These are phyloP conservation scores for Thereva nobilitata DNA, from an alignment of 2,888 invertebrate species.

Conservation along the genomic window DNA sequence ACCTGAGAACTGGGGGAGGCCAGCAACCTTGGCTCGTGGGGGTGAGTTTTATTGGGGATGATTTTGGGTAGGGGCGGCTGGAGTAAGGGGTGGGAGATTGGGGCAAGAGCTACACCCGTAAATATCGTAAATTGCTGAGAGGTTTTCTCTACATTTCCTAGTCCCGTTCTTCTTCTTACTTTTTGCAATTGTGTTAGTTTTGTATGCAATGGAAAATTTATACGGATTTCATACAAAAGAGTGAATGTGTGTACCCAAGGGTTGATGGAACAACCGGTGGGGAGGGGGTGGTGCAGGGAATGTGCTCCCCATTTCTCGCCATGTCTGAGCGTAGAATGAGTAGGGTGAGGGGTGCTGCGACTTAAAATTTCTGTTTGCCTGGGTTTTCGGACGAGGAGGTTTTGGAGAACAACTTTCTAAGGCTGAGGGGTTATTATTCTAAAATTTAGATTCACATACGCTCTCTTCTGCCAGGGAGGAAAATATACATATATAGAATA, in stretches of 20 bases:
- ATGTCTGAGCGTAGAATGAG: conserved; percentile 2
- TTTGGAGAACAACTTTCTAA: conserved; percentile 29
- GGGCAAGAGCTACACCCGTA: too few relatives aligned
- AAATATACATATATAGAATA: too few relatives aligned
- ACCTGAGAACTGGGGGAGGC: too few relatives aligned
- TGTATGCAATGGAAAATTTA: conserved; percentile 24
- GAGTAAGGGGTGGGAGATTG: too few relatives aligned
- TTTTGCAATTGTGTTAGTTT: conserved; percentile 8
- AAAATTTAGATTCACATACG: conserved; percentile 30
- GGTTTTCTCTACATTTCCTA: conserved; percentile 17
- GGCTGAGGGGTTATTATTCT: conserved; percentile 23
- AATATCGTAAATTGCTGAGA: conserved; percentile 2
- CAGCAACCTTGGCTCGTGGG: too few relatives aligned
- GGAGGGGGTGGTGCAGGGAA: not conserved
- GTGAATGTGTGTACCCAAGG: conserved; percentile 6
- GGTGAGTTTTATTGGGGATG: too few relatives aligned
- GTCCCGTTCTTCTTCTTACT: conserved; percentile 21
- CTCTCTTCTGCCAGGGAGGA: not conserved
- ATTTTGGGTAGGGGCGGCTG: too few relatives aligned
- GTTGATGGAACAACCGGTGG: not conserved
- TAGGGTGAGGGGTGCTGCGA: conserved; percentile 24
- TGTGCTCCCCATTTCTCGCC: not conserved
- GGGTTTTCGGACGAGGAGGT: conserved; percentile 15
- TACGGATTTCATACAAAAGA: conserved; percentile 7
- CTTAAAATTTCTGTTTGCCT: conserved; percentile 26